Evolutionary conservation across 2,113 vertebrate species (phyloP).

Genomic region (Climacteris rufus): DNA sequence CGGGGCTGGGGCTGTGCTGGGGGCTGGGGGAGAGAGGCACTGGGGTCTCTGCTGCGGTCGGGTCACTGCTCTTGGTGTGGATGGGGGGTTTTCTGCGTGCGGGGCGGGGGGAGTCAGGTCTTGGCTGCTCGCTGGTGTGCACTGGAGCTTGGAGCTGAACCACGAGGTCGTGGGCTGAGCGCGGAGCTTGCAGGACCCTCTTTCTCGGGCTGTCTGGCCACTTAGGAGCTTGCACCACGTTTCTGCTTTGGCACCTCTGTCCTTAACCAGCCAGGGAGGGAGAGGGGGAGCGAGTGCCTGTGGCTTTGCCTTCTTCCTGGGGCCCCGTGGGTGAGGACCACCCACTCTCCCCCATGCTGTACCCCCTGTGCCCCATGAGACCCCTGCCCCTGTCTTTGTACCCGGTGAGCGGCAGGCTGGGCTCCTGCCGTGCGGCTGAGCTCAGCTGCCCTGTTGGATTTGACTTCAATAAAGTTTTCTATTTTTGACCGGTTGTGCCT

Average conservation of each 20-base stretch:
- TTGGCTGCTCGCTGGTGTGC: slow-evolving; percentile 35
- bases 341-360: background rate
- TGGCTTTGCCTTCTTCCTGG: background rate
- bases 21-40: background rate
- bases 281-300: background rate
- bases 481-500: slow-evolving; percentile 75
- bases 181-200: background rate
- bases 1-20: background rate
- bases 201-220: background rate
- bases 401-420: slow-evolving; percentile 11
- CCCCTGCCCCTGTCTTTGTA: background rate
- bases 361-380: background rate
- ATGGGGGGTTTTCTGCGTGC: background rate
- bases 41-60: background rate
- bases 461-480: slow-evolving; percentile 77
- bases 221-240: background rate
- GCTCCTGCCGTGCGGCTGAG: slow-evolving; percentile 15
- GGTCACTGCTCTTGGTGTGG: slow-evolving; percentile 18
- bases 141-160: slow-evolving; percentile 21
- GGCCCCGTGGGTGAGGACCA: background rate
- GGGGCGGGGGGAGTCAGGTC: background rate
- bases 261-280: slow-evolving; percentile 12
- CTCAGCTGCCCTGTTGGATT: slow-evolving; percentile 45
- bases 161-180: background rate
- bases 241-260: slow-evolving; percentile 56